Evolutionary conservation across 2,797 vertebrate genomes (phyloP), one percentile per base, ranked within the genome.

Genomic region (Fringilla coelebs): DNA sequence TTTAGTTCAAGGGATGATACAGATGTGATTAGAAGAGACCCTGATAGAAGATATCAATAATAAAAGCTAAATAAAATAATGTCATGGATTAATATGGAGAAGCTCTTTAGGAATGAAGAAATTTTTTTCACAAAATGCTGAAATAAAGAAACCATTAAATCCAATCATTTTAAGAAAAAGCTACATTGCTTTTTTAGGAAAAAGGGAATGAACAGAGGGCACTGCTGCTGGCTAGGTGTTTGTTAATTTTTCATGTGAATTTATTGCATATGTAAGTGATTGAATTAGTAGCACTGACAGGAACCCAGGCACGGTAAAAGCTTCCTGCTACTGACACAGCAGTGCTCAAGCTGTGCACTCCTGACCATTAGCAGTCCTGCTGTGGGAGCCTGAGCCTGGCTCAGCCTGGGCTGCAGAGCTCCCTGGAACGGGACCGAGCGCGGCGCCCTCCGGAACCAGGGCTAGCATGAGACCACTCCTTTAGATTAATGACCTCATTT

Each of bases 181-280:
- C 40, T 46, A 32, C 8, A 7, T n/a, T 15, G 17, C 13, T 45
- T 93, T 91, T 90, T 93, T 51, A 8, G 7, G 38, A 18, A 60
- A 62, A 60, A 85, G 49, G 54, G 12, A 80, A 57, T 26, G 38
- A 90, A 49, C 45, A 78, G 57, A 82, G 51, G 78, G 85, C 91
- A 89, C 48, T 31, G 88, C 90, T 84, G 58, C 85, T 28, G n/a
- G 90, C 67, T 94, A 95, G 81, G 75, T 95, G 89, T 93, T 94
- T 90, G 92, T 97, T 96, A 97, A 97, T 96, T 97, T 97, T 97
- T 97, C 92, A 97, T 97, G 97, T 46, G 96, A 96, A 92, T 97
- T 85, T 96, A 95, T 92, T 96, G 96, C 94, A 96, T 94, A 91
- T 95, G 61, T 74, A 91, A 95, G 93, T 94, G 96, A 96, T 95